Conservation (phyloP, 2,113 vertebrate species). For the Labrus mixtus region DNA sequence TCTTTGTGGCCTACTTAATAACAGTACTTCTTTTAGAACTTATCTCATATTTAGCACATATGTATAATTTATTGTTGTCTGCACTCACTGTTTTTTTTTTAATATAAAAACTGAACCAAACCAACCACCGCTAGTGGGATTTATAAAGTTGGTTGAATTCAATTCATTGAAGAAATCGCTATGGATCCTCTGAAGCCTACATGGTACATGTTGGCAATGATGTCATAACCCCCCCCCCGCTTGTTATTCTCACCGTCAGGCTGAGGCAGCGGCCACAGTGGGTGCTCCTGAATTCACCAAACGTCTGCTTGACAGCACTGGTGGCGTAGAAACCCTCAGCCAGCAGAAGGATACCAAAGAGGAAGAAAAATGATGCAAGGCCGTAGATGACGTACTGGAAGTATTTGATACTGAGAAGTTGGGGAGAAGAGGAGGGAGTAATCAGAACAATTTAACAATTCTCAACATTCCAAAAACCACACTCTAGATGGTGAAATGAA, state of each 20-base stretch:
- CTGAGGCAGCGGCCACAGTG: constrained; percentile 94
- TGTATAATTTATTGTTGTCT: no score
- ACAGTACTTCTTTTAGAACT: no score
- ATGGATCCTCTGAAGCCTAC: no score
- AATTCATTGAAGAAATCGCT: no score
- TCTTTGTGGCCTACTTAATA: no score
- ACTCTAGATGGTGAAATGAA: not conserved
- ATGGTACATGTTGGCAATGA: no score
- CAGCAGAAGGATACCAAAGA: constrained; percentile 95
- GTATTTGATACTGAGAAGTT: constrained; percentile 89
- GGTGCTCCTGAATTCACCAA: constrained; percentile 97
- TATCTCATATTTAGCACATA: no score
- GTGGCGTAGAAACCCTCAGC: constrained; percentile 99
- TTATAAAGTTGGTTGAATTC: no score
- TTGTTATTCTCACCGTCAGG: constrained; percentile 88
- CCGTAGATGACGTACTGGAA: constrained; percentile 99
- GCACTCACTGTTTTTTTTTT: no score
- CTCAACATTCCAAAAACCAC: not conserved
- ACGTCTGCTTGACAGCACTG: constrained; percentile 95
- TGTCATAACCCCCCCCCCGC: not conserved
- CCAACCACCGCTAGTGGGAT: no score
- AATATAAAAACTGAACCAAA: no score
- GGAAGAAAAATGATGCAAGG: constrained; percentile 98
- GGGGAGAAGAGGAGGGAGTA: constrained; percentile 39
- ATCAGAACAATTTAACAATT: not conserved